Conservation (phyloP, 2,113 vertebrate species). For the Barbus barbus region DNA sequence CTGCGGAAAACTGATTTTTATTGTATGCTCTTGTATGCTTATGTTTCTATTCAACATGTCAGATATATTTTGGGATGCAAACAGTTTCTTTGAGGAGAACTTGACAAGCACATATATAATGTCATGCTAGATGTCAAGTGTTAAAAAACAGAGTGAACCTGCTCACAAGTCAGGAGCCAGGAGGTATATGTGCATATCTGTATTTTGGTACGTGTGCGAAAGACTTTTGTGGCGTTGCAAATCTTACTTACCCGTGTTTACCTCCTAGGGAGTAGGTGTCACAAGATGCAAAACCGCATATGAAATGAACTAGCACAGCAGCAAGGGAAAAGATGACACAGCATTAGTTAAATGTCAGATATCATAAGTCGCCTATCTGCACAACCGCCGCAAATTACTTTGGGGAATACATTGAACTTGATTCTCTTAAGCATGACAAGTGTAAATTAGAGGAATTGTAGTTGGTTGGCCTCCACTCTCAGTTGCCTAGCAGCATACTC, state of each 20-base stretch:
- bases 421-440: slow-evolving; percentile 45
- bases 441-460: slow-evolving; percentile 44
- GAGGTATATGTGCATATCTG: neutral
- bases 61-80: neutral
- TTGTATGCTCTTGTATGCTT: neutral
- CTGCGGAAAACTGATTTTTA: neutral
- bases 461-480: slow-evolving; percentile 23
- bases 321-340: slow-evolving; percentile 5
- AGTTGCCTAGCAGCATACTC: slow-evolving; percentile 51
- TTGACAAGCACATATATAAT: slow-evolving; percentile 8
- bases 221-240: neutral
- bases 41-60: neutral
- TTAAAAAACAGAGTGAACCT: neutral
- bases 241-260: neutral
- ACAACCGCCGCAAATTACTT: slow-evolving; percentile 34
- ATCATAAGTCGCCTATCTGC: slow-evolving; percentile 32
- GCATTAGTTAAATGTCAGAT: slow-evolving; percentile 21
- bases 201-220: neutral
- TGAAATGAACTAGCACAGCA: neutral
- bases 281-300: neutral
- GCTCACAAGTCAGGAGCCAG: neutral
- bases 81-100: neutral
- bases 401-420: slow-evolving; percentile 33
- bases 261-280: neutral
- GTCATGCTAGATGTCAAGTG: neutral